Conservation (phyloP, 2,113 vertebrate genomes). For the Gadus macrocephalus region DNA sequence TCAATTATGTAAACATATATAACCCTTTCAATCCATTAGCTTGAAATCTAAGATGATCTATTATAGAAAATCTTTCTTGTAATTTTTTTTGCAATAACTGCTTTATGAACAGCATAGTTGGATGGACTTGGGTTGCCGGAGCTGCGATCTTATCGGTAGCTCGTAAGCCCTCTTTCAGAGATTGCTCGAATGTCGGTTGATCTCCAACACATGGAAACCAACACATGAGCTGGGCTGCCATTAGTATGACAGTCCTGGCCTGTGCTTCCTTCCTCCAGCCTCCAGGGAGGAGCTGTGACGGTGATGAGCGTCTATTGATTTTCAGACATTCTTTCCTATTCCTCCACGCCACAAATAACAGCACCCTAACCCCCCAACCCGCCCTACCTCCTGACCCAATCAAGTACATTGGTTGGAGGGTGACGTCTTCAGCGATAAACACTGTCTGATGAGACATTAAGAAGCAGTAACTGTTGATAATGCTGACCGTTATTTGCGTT, state of each 20-base stretch:
- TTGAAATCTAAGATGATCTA: too few relatives aligned
- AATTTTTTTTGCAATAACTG: too few relatives aligned
- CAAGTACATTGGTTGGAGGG: conserved; percentile 19
- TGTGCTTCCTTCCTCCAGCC: neutral
- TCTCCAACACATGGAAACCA: conserved; percentile 16
- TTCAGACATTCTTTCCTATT: conserved; percentile 14
- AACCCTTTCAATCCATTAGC: too few relatives aligned
- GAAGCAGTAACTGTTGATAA: too few relatives aligned
- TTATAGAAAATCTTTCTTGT: too few relatives aligned
- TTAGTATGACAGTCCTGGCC: conserved; percentile 26
- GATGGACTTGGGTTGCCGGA: neutral
- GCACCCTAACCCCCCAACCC: neutral
- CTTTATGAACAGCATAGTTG: too few relatives aligned
- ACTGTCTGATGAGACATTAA: too few relatives aligned
- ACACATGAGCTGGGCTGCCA: conserved; percentile 19
- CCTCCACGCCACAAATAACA: conserved; percentile 32
- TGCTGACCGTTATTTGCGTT: too few relatives aligned
- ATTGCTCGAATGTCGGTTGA: conserved; percentile 22
- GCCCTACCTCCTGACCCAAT: neutral
- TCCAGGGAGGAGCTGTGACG: neutral
- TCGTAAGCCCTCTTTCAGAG: conserved; percentile 29
- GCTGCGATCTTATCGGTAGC: conserved; percentile 27
- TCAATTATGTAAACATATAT: too few relatives aligned
- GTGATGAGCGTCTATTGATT: conserved; percentile 23
- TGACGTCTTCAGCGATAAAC: conserved; percentile 16